Evolutionary conservation across 2,888 invertebrate genomes (phyloP), one percentile per base, ranked within the genome.

Genomic region (Lithophane ornitopus): DNA sequence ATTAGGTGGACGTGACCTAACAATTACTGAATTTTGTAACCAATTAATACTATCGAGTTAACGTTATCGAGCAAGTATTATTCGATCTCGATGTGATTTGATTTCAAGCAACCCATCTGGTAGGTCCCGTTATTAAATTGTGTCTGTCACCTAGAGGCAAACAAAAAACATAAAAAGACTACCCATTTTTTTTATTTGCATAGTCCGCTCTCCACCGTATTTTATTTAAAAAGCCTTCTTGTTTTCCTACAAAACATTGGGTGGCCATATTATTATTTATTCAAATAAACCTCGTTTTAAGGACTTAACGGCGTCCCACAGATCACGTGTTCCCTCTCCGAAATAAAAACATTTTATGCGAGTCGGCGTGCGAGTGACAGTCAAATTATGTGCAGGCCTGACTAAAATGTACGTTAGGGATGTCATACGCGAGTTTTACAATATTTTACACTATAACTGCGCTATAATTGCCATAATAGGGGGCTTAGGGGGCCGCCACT

Each of bases 291-390:
- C 52, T 70, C 39, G 28, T 68, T 81, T 81, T 66, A 67, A 66
- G 26, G 49, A 72, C 69, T 54, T 63, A 81, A 73, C 26, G 73
- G 73, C 22, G 12, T 70, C 26, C 28, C 34, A 49, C 26, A 65
- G 28, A 44, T 73, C 73, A 85, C 54, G 67, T 78, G 82, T 70
- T 70, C 61, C 34, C 6, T 56, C 67, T 85, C 59, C 39, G 41
- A 74, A 71, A 85, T 82, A 78, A 78, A 83, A 85, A 78, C 41
- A 58, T 71, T 77, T 78, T 65, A 65, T 61, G 52, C 22, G 22
- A n/a, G 46, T 39, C 28, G 16, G 59, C 44, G 59, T 77, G 72
- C 54, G 59, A 28, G 34, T 82, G 82, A 82, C 82, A 77, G 41
- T 49, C 59, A 59, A 52, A 68, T 70, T 65, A 85, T 69, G 41